Base-by-base conservation (phyloP, 1,140 invertebrate genomes). In the Choristoneura fumiferana region DNA sequence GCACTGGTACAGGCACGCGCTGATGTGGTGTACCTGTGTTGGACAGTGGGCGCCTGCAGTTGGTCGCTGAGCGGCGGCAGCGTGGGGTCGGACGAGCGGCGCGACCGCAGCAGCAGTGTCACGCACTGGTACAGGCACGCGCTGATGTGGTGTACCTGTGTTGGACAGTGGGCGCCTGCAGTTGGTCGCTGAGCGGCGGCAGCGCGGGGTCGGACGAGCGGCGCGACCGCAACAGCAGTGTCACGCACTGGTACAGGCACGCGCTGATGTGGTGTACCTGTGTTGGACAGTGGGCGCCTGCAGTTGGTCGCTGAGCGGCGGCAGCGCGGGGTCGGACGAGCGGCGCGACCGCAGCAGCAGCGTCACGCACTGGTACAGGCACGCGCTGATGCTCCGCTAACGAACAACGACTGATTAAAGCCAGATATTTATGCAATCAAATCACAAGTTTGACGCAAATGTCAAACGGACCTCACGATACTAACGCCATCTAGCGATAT, bases 191-290 rank as follows among this genome's bases (percentile, higher is more conserved):
- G 8, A 38, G 15, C 13, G 71, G 56, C 15, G 71, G 79, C 36
- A 70, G 62, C 34, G 69, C 62, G 6, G 73, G 68, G 13, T 82
- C 83, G 13, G 74, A 67, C 14, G 76, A 72, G 13, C 77, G 84
- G 0, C 84, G 84, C 43, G 84, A 72, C 17, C 87, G 75, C 61
- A 89, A 63, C 62, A 85, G 72, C 18, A 83, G 60, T 52, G 78
- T 83, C 36, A 88, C 87, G 54, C 84, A 87, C 63, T 89, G 88
- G 52, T 89, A 82, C 37, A 89, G 62, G 53, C 87, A 89, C 8
- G 83, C 82, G 57, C 84, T 88, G n/a, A n/a, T n/a, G n/a, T n/a
- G n/a, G n/a, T n/a, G n/a, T n/a, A 87, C 84, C 81, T 80, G 52
- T 85, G 77, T 10, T 83, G 56, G 1, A 78, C 55, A 0, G 71